Percentiles rank a stretch among this genome's conserved stretches.
phyloP scores from a whole-genome alignment of 2,113 vertebrate species.

The Peromyscus leucopus region DNA sequence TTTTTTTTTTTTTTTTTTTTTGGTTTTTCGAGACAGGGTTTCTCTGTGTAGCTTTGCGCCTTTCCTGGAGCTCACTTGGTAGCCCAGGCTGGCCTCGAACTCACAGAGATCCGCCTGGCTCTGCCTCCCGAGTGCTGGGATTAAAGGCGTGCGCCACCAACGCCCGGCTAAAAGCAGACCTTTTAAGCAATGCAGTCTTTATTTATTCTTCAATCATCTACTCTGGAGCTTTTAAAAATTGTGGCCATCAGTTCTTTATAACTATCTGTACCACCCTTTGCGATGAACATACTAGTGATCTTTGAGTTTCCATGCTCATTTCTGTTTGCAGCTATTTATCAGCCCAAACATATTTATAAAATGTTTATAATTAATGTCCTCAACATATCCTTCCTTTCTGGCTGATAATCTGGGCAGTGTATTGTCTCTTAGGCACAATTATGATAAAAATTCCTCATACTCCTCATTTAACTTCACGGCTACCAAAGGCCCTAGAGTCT shows the following conservation, averaged over 20 bases:
- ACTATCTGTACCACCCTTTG: neutral
- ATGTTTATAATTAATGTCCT: neutral
- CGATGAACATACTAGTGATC: neutral
- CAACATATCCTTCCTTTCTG: neutral
- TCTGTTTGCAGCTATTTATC: neutral
- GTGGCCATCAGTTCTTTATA: neutral
- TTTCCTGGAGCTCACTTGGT: no score
- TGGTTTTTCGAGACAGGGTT: no score
- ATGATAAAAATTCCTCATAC: neutral
- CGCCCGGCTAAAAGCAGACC: neutral
- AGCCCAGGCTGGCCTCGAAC: no score
- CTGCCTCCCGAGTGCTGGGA: no score
- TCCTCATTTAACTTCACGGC: neutral
- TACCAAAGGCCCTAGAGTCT: neutral
- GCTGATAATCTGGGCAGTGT: neutral
- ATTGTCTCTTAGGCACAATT: neutral
- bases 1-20: neutral
- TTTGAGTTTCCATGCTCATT: neutral
- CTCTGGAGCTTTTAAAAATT: neutral
- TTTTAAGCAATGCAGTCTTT: neutral
- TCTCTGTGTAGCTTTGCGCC: no score
- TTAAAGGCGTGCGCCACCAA: no score
- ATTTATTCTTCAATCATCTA: neutral
- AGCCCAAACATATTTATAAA: neutral
- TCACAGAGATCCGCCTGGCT: no score